Evolutionary conservation across 30 jellyfish, hydroid and myxozoan species (phyloP).

Genomic region (Nemopilema nomurai): DNA sequence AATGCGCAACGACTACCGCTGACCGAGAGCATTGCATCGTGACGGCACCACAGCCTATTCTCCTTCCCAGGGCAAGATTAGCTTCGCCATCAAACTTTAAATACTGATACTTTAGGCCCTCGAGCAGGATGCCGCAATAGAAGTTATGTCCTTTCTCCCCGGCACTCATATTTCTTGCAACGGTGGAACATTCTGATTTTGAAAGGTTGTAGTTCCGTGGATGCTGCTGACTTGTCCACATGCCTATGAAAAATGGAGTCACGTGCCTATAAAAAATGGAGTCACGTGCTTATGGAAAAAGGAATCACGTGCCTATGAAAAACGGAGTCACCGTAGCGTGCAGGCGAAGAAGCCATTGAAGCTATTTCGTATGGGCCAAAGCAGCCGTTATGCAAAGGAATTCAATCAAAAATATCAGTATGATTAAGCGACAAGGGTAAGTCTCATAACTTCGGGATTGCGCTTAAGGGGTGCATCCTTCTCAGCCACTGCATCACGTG

Average conservation of each 20-base stretch:
- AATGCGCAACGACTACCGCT: conserved; percentile 78
- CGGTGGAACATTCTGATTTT: conserved; percentile 43
- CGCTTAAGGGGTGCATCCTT: too few species aligned
- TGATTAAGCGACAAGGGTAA: too few species aligned
- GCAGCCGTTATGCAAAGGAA: too few species aligned
- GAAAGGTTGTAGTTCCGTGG: conserved; percentile 26
- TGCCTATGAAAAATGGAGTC: not conserved
- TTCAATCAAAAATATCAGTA: too few species aligned
- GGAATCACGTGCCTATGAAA: too few species aligned
- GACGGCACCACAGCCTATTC: conserved; percentile 80
- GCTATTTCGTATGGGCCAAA: too few species aligned
- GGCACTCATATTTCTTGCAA: conserved; percentile 57
- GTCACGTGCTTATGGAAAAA: too few species aligned
- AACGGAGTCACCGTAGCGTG: too few species aligned
- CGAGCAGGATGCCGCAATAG: conserved; percentile 61
- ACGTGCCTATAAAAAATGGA: not conserved
- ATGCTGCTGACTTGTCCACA: conserved; percentile 70
- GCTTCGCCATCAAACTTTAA: conserved; percentile 63
- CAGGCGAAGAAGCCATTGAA: too few species aligned
- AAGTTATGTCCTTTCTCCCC: conserved; percentile 49
- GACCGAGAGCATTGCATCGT: conserved; percentile 61
- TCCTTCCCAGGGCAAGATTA: conserved; percentile 60
- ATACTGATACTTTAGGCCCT: conserved; percentile 70
- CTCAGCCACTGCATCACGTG: too few species aligned
- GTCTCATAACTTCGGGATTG: too few species aligned